A percentile compares a stretch with the other conserved stretches of the same genome.
phyloP scores from a whole-genome alignment of 2,797 vertebrate genomes.

The Phaenicophaeus curvirostris region DNA sequence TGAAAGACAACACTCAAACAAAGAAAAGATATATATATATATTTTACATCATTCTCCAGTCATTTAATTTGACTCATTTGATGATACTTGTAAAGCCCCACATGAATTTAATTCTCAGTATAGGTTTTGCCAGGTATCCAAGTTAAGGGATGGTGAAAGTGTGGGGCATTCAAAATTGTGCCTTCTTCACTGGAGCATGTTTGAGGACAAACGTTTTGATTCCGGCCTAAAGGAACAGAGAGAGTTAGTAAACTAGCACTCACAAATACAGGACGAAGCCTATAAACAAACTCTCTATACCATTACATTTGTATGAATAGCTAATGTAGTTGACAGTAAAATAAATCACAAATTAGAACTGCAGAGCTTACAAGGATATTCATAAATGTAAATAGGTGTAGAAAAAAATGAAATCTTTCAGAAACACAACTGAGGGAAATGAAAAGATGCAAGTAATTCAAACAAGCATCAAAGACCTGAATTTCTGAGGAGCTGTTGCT shows the following conservation, averaged over 20 bases:
- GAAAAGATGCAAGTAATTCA: slow-evolving; percentile 21
- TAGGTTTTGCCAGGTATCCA: not conserved
- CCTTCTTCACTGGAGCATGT: not conserved
- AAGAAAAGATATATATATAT: not conserved
- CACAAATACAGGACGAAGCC: not conserved
- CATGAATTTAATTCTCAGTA: not conserved
- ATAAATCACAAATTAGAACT: not conserved
- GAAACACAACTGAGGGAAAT: slow-evolving; percentile 7
- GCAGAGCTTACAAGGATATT: slow-evolving; percentile 13
- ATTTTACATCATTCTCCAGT: not conserved
- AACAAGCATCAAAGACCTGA: slow-evolving; percentile 3
- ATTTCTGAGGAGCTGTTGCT: slow-evolving; percentile 35
- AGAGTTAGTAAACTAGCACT: not conserved
- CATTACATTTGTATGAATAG: slow-evolving; percentile 32
- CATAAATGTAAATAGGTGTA: slow-evolving; percentile 44
- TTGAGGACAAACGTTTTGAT: not conserved
- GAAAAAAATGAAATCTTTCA: slow-evolving; percentile 25
- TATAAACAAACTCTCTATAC: not conserved
- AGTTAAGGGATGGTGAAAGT: not conserved
- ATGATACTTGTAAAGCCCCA: not conserved
- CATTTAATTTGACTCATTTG: not conserved
- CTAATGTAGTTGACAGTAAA: slow-evolving; percentile 26
- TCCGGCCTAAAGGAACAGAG: not conserved
- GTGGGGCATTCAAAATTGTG: not conserved
- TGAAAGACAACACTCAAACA: not conserved